These are phyloP conservation scores for Epizoanthus fatuus DNA, from an alignment of 92 coral and sea anemone genomes.

Conservation along the genomic window DNA sequence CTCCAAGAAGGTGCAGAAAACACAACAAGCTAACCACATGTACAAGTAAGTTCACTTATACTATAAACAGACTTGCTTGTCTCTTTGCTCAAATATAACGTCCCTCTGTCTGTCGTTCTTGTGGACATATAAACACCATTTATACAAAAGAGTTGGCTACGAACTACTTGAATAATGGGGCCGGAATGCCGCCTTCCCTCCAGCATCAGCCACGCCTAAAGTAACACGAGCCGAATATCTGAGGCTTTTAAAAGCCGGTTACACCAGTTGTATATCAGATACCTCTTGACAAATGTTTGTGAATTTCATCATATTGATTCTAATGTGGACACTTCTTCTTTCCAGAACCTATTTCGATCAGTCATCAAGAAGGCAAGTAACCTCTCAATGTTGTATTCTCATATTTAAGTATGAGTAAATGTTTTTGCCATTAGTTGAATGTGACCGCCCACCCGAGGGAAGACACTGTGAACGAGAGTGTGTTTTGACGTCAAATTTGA, in stretches of 20 bases:
- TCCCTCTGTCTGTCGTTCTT: no score
- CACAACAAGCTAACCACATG: constrained; percentile 86
- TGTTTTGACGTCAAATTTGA: no score
- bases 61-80: no score
- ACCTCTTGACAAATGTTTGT: background rate
- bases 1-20: constrained; percentile 79
- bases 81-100: background rate
- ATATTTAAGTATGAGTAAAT: background rate
- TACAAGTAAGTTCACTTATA: constrained; percentile 75
- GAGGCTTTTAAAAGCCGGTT: background rate
- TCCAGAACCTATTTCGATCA: constrained; percentile 91
- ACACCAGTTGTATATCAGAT: background rate
- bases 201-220: no score
- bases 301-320: background rate
- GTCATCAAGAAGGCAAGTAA: constrained; percentile 84
- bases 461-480: no score
- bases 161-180: background rate
- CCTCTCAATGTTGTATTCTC: background rate
- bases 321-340: background rate
- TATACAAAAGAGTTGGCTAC: background rate
- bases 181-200: no score
- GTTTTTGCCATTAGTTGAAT: background rate
- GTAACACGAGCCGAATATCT: no score
- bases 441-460: no score
- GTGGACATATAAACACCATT: background rate